Percentiles rank a stretch among this genome's conserved stretches.
Conservation (phyloP, 2,797 vertebrate genomes). For the Ceryle rudis region DNA sequence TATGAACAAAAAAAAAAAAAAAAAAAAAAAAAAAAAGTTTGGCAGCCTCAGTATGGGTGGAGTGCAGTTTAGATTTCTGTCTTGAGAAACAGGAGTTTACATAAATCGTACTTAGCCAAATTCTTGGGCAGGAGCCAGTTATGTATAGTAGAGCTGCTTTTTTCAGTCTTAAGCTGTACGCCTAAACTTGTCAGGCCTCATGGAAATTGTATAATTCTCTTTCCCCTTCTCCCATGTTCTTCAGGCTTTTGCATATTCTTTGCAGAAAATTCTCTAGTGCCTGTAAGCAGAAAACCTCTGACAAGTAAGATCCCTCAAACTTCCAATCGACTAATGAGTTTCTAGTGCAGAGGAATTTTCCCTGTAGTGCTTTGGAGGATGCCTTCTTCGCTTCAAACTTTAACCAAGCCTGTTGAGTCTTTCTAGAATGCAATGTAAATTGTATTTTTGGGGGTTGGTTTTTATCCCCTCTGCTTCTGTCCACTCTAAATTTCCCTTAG, state of each 20-base stretch:
- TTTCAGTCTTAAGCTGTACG: not conserved
- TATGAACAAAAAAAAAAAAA: conserved; percentile 8
- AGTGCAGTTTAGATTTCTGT: not conserved
- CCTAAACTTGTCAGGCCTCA: not conserved
- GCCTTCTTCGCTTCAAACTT: not conserved
- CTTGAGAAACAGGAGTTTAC: conserved; percentile 33
- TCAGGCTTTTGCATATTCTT: not conserved
- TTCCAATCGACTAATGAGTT: not conserved
- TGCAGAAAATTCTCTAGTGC: not conserved
- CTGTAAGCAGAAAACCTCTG: not conserved
- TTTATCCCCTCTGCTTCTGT: accelerated
- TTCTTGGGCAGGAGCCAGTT: not conserved
- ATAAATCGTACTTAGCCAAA: conserved; percentile 50
- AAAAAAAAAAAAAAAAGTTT: not conserved
- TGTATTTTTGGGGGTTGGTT: too few relatives aligned
- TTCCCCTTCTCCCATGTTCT: not conserved
- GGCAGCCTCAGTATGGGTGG: conserved; percentile 1
- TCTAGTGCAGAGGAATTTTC: not conserved
- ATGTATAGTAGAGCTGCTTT: not conserved
- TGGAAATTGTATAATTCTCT: not conserved
- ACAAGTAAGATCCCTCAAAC: not conserved
- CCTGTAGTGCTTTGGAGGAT: not conserved
- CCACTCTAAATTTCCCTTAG: not conserved
- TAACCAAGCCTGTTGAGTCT: not conserved
- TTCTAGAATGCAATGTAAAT: not conserved